A percentile compares a stretch with the other conserved stretches of the same genome.
phyloP scores from a whole-genome alignment of 2,888 invertebrate genomes.

The Phyto melanocephala region DNA sequence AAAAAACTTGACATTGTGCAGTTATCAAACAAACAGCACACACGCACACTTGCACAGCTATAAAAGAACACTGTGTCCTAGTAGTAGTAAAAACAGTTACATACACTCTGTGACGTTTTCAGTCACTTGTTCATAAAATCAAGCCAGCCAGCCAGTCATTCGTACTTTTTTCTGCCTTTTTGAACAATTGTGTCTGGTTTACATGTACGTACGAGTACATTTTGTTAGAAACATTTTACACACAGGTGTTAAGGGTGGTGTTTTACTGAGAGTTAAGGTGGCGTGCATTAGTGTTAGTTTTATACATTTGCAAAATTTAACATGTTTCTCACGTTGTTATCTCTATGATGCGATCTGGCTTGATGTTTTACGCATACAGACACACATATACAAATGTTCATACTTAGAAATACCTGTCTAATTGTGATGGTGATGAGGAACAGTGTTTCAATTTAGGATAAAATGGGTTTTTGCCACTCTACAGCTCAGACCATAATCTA shows the following conservation, averaged over 20 bases:
- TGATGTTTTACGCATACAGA: not conserved
- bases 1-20: conserved; percentile 31
- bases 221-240: not conserved
- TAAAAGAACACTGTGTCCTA: not conserved
- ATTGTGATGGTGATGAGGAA: not conserved
- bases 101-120: not conserved
- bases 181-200: conserved; percentile 27
- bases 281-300: not conserved
- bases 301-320: not conserved
- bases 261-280: too few relatives aligned
- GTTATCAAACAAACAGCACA: not conserved
- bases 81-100: not conserved
- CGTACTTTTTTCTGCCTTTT: not conserved
- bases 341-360: not conserved
- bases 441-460: not conserved
- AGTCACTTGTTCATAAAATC: not conserved
- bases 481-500: too few relatives aligned
- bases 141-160: not conserved
- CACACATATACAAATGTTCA: not conserved
- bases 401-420: not conserved
- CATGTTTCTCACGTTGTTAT: conserved; percentile 18
- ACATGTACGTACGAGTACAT: not conserved
- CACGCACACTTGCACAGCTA: too few relatives aligned
- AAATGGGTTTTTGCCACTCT: too few relatives aligned
- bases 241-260: not conserved